A percentile compares a stretch with the other conserved stretches of the same genome.
phyloP scores from a whole-genome alignment of 2,113 vertebrate genomes.

The Erinaceus europaeus region DNA sequence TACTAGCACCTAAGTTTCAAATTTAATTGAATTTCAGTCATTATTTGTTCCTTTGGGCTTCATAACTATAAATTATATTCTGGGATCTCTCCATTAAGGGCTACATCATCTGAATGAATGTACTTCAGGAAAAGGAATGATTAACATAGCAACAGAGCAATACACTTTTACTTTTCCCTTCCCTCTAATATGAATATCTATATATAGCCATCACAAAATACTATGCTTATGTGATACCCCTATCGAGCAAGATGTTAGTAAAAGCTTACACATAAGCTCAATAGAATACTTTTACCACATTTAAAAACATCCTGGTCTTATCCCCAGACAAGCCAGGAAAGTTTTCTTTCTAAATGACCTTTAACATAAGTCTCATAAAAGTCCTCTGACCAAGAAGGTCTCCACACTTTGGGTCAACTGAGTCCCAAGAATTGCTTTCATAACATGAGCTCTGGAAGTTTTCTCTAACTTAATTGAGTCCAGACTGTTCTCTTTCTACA shows the following conservation, averaged over 20 bases:
- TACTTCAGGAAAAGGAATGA: not conserved
- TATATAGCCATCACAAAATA: not conserved
- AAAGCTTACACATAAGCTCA: not conserved
- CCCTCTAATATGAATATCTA: constrained; percentile 8
- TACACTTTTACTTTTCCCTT: not conserved
- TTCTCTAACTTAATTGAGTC: not conserved
- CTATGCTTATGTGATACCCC: not conserved
- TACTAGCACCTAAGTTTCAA: not conserved
- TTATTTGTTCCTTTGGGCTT: no score
- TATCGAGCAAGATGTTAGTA: not conserved
- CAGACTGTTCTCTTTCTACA: constrained; percentile 30
- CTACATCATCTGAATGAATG: not conserved
- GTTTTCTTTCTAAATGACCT: constrained; percentile 6
- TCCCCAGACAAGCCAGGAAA: not conserved
- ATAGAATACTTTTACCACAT: not conserved
- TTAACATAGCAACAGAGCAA: not conserved
- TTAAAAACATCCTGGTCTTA: constrained; percentile 44
- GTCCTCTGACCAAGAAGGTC: not conserved
- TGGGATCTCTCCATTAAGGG: not conserved
- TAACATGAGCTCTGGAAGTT: constrained; percentile 2
- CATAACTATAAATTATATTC: not conserved
- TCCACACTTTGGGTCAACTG: not conserved
- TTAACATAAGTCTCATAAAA: not conserved
- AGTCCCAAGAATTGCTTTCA: not conserved
- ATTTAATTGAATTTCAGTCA: constrained; percentile 13